Evolutionary conservation across 2,797 vertebrate genomes (phyloP).

Genomic region (Brotula barbata): DNA sequence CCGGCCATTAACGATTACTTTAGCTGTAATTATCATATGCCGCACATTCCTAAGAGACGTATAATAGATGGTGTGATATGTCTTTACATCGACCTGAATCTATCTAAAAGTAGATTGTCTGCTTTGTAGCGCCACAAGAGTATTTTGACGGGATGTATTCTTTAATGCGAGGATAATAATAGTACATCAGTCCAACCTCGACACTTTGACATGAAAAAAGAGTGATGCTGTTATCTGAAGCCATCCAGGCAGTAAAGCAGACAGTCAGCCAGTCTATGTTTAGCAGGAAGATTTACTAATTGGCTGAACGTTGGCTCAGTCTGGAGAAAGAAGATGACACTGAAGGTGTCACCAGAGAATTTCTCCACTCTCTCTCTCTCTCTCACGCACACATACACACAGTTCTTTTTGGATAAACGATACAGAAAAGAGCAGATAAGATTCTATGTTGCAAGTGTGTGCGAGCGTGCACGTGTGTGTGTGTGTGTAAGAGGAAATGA

Average conservation of each 20-base stretch:
- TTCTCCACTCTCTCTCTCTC: slow-evolving; percentile 4
- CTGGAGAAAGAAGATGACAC: slow-evolving; percentile 31
- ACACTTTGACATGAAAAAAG: slow-evolving; percentile 11
- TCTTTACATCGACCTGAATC: too few species aligned
- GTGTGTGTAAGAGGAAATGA: too few species aligned
- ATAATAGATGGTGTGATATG: too few species aligned
- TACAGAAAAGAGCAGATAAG: background rate
- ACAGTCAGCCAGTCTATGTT: slow-evolving; percentile 28
- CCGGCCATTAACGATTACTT: too few species aligned
- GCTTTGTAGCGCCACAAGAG: background rate
- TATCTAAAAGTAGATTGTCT: too few species aligned
- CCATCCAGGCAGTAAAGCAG: slow-evolving; percentile 17
- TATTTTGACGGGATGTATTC: background rate
- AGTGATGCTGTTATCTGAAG: background rate
- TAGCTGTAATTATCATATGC: too few species aligned
- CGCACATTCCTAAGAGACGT: too few species aligned
- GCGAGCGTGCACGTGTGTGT: background rate
- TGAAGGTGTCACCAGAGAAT: too few species aligned
- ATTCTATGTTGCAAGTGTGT: background rate
- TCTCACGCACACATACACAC: slow-evolving; percentile 6
- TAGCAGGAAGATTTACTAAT: slow-evolving; percentile 31
- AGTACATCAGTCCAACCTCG: background rate
- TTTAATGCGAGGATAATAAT: background rate
- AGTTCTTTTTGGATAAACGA: slow-evolving; percentile 3
- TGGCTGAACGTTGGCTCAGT: slow-evolving; percentile 27